Percentiles rank a stretch among this genome's conserved stretches.
phyloP scores from a whole-genome alignment of 2,888 invertebrate genomes.

The Arge pagana region DNA sequence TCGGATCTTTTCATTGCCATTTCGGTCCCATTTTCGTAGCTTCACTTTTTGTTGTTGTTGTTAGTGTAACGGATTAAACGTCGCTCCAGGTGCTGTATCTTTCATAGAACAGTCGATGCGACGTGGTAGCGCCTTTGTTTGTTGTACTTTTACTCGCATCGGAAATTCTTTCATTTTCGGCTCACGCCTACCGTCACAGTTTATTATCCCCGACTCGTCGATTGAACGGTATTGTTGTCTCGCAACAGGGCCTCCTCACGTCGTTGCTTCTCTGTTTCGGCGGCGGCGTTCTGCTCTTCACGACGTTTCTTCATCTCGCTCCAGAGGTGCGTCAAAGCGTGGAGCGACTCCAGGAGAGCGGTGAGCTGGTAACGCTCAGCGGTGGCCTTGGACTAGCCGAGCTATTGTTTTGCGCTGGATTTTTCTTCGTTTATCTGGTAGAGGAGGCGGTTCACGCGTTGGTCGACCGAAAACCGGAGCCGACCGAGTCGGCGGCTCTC shows the following conservation, averaged over 20 bases:
- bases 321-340: constrained; percentile 69
- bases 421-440: constrained; percentile 68
- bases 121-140: no score
- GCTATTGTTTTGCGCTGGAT: constrained; percentile 66
- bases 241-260: constrained; percentile 60
- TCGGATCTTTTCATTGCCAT: no score
- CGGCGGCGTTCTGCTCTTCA: constrained; percentile 69
- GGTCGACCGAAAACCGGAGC: constrained; percentile 57
- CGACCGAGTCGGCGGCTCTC: constrained; percentile 58
- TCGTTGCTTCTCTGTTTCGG: constrained; percentile 68
- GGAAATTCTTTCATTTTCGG: no score
- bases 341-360: constrained; percentile 56
- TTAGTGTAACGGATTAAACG: no score
- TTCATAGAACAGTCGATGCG: no score
- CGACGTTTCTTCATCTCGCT: constrained; percentile 68
- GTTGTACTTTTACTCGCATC: no score
- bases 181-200: no score
- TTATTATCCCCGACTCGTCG: no score
- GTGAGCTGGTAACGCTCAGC: constrained; percentile 57
- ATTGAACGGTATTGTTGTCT: constrained; percentile 22
- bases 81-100: no score
- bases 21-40: no score
- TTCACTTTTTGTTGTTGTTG: no score
- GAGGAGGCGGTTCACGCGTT: constrained; percentile 66
- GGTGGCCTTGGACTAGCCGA: constrained; percentile 62